Base-by-base conservation (phyloP, 2,797 vertebrate species). In the Myotis myotis region DNA sequence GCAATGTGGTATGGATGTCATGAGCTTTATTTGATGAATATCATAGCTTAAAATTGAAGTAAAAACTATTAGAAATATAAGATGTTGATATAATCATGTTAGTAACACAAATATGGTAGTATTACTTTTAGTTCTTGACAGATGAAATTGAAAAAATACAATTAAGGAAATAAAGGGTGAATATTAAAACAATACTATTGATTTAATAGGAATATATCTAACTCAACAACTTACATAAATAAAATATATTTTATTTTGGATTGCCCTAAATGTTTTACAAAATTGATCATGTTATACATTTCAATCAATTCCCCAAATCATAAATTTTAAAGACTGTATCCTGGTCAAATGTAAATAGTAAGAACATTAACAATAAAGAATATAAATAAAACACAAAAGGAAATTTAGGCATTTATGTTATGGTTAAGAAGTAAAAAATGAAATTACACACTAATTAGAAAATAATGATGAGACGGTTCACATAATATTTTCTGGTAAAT, bases 21-120 rank as follows among this genome's bases (percentile, higher is more conserved):
- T 78, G 41, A 86, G 68, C 20, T 87, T 86, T 74, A 82, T 79
- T 74, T 91, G 57, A 83, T 60, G 16, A 89, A 78, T 44, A 87
- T 60, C 41, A 53, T 53, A 87, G 9, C 53, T 89, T 89, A 83
- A 89, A 28, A 70, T 92, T 6, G 71, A 87, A 79, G 60, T 83
- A 53, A 76, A 93, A 93, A 44, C 10, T 70, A 36, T 64, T 92
- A 82, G n/a, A 92, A 93, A 94, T 80, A 70, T 15, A 91, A 70
- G 44, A 70, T 81, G 12, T 25, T 74, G n/a, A 60, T 60, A 62
- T 74, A 76, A 72, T 66, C 28, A 86, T 57, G 28, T 76, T 33
- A 22, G 15, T 62, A 71, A 44, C 20, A 89, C 36, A 84, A 62
- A 70, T 78, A 64, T 68, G 60, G 38, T 47, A 5, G 25, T 80